These are phyloP conservation scores for Alauda arvensis DNA, from an alignment of 2,797 vertebrate genomes.

Conservation along the genomic window DNA sequence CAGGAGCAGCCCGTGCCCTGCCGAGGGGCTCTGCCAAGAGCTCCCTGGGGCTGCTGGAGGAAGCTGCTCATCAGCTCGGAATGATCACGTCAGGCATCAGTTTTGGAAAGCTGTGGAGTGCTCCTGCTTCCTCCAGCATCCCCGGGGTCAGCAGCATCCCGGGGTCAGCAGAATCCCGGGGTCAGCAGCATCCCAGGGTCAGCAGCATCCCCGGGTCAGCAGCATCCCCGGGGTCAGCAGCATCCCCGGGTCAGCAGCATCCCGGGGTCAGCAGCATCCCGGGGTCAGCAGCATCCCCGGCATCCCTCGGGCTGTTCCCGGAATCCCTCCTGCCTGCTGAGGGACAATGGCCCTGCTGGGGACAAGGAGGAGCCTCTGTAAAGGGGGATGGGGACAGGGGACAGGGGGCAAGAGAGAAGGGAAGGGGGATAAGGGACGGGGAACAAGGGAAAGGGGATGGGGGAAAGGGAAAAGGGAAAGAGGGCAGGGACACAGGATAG, in stretches of 20 bases:
- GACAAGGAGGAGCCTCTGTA: not conserved
- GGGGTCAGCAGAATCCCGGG: fast-evolving
- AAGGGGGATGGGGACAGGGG: fast-evolving
- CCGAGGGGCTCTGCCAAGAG: not conserved
- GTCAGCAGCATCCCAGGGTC: not conserved
- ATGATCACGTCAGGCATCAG: fast-evolving
- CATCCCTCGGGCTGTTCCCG: not conserved
- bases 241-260: fast-evolving
- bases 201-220: fast-evolving
- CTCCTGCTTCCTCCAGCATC: not conserved
- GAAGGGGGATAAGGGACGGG: not conserved
- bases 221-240: fast-evolving
- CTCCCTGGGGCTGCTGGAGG: not conserved
- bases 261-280: not conserved
- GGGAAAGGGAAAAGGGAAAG: not conserved
- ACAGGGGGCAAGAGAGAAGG: not conserved
- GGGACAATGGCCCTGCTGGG: fast-evolving
- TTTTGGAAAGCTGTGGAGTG: not conserved
- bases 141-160: fast-evolving
- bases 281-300: fast-evolving
- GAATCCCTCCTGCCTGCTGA: not conserved
- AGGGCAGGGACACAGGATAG: too few species aligned
- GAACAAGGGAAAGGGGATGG: not conserved
- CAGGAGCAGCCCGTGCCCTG: not conserved
- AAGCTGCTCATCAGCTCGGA: not conserved